A percentile compares a stretch with the other conserved stretches of the same genome.
phyloP scores from a whole-genome alignment of 2,113 vertebrate genomes.

The Astatotilapia flaviijosephi region DNA sequence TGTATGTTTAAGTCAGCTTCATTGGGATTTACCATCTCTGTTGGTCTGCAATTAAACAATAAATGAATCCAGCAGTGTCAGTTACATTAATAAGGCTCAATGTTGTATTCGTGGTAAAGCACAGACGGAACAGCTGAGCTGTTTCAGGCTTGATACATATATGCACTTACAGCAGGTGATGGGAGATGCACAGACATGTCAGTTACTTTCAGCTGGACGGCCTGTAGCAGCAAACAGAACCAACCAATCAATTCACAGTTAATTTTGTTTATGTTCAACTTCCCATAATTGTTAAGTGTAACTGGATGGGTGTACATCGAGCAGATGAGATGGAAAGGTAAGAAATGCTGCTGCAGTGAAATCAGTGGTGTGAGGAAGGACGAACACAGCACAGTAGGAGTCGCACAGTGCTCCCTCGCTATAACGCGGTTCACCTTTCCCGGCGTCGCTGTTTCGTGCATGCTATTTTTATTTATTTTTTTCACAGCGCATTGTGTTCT shows the following conservation, averaged over 20 bases:
- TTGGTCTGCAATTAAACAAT: background rate
- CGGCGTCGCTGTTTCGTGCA: accelerated
- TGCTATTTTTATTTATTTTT: background rate
- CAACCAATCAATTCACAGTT: background rate
- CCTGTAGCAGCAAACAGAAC: background rate
- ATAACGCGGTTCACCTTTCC: background rate
- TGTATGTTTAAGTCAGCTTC: background rate
- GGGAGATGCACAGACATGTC: background rate
- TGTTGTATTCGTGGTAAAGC: background rate
- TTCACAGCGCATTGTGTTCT: background rate
- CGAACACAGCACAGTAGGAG: background rate
- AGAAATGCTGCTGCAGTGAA: background rate
- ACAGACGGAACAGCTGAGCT: background rate
- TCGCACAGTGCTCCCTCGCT: accelerated
- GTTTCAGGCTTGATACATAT: background rate
- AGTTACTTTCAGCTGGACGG: background rate
- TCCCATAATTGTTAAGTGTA: background rate
- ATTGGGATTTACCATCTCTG: background rate
- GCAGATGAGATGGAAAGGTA: background rate
- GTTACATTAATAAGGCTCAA: background rate
- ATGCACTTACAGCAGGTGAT: background rate
- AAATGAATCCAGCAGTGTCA: background rate
- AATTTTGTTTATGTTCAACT: background rate
- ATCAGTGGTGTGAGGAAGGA: background rate
- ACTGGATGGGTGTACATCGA: background rate